Evolutionary conservation across 2,113 vertebrate genomes (phyloP).

Genomic region (Neolamprologus brichardi): DNA sequence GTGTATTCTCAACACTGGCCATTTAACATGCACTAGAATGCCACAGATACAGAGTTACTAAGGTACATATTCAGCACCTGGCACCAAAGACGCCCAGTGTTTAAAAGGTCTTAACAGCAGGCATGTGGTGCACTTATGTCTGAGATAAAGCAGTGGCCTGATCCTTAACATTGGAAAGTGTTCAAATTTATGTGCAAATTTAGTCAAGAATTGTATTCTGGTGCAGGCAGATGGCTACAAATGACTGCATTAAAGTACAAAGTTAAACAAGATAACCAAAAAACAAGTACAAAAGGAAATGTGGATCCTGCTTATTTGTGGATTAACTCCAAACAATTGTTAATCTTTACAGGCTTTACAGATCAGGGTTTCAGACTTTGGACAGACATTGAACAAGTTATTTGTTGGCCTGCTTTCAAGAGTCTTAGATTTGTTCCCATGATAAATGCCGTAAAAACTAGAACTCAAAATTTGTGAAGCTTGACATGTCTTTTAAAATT

Average conservation of each 20-base stretch:
- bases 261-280: neutral
- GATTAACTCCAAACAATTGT: neutral
- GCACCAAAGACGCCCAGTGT: neutral
- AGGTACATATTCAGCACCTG: neutral
- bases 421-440: neutral
- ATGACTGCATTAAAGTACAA: neutral
- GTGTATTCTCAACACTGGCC: neutral
- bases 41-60: neutral
- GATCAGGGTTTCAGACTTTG: neutral
- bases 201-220: neutral
- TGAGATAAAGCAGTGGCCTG: neutral
- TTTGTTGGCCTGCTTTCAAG: neutral
- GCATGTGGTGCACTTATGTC: accelerated
- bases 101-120: neutral
- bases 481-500: neutral
- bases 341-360: neutral
- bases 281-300: neutral
- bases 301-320: neutral
- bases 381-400: neutral
- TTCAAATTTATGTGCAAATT: neutral
- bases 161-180: neutral
- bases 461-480: neutral
- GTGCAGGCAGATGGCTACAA: neutral
- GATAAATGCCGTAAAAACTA: accelerated
- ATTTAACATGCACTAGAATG: neutral